Conservation (phyloP, 1,140 invertebrate genomes). For the Penaeus japonicus region DNA sequence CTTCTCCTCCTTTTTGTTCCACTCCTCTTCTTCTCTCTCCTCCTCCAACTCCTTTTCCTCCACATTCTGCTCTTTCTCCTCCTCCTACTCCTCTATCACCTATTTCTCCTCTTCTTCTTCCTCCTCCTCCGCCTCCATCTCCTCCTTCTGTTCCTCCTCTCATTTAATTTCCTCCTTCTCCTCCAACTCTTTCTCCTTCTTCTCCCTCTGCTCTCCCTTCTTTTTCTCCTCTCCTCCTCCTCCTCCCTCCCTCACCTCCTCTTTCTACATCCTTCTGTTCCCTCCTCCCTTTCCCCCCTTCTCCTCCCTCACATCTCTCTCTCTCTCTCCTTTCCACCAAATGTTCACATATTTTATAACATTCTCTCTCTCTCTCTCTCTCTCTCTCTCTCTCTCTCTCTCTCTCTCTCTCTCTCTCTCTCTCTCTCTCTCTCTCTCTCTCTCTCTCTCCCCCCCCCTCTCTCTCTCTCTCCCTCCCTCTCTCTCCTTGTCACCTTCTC, state of each 20-base stretch:
- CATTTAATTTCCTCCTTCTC: not conserved
- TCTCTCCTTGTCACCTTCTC: not conserved
- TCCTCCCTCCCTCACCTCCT: not conserved
- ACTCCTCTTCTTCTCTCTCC: not conserved
- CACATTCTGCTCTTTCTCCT: not conserved
- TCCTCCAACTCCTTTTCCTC: no score
- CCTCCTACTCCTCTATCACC: not conserved
- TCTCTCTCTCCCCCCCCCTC: not conserved
- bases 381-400: not conserved
- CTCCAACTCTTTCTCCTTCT: not conserved
- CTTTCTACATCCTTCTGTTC: not conserved
- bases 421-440: not conserved
- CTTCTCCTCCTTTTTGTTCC: no score
- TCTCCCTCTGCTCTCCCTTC: no score
- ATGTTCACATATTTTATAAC: not conserved
- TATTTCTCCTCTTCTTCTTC: not conserved
- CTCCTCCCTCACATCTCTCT: not conserved
- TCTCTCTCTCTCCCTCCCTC: not conserved
- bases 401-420: not conserved
- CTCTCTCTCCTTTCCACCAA: not conserved
- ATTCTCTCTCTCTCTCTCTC: no score
- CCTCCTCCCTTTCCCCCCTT: not conserved
- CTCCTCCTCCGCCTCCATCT: no score
- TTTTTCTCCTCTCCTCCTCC: not conserved
- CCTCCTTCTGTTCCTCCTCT: not conserved